Evolutionary conservation across 2,797 vertebrate species (phyloP).

Genomic region (Hybognathus amarus): DNA sequence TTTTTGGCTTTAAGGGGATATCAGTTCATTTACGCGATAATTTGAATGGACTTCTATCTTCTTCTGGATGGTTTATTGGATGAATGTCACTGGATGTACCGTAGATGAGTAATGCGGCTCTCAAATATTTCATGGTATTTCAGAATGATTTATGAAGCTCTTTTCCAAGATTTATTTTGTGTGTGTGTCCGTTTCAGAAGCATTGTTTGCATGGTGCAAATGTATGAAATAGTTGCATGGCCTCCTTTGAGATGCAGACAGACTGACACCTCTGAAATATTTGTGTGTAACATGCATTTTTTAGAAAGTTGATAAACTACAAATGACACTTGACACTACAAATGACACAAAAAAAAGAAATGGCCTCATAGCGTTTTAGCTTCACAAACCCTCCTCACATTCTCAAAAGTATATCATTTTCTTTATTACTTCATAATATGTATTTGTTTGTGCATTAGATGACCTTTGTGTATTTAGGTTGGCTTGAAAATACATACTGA

Average conservation of each 20-base stretch:
- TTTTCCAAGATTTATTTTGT: not conserved
- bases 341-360: not conserved
- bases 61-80: not conserved
- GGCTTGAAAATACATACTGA: not conserved
- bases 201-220: conserved; percentile 1
- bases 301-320: not conserved
- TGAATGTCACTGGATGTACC: not conserved
- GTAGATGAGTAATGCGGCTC: conserved; percentile 1
- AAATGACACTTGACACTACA: not conserved
- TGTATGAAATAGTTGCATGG: conserved; percentile 8
- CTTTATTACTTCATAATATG: not conserved
- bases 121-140: conserved; percentile 9
- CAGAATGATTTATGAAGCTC: not conserved
- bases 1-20: not conserved
- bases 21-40: not conserved
- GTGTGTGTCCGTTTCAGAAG: not conserved
- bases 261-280: not conserved
- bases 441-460: not conserved
- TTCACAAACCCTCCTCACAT: not conserved
- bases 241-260: not conserved
- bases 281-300: not conserved
- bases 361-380: not conserved
- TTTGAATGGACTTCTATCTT: not conserved
- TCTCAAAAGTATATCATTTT: not conserved
- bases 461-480: not conserved